phyloP scores from a whole-genome alignment of 2,888 invertebrate species.

The Pheosia gnoma region DNA sequence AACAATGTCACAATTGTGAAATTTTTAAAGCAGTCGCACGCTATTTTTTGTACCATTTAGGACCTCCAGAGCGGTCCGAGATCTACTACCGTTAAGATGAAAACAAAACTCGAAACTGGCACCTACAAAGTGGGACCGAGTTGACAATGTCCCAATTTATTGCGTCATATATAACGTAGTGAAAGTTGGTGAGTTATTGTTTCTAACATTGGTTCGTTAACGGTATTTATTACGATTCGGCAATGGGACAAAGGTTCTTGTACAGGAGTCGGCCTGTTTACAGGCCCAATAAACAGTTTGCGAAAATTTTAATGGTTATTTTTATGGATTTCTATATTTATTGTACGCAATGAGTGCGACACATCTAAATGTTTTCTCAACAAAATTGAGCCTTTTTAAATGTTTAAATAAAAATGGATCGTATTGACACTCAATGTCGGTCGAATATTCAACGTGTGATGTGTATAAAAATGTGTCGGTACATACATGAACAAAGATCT shows the following conservation, averaged over 20 bases:
- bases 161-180: constrained; percentile 78
- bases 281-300: constrained; percentile 66
- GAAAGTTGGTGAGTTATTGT: constrained; percentile 74
- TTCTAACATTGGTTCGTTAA: constrained; percentile 59
- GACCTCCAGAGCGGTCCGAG: constrained; percentile 63
- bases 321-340: constrained; percentile 46
- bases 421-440: too few relatives aligned
- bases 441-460: too few relatives aligned
- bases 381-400: not conserved
- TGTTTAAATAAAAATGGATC: not conserved
- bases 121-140: constrained; percentile 52
- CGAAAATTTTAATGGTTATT: constrained; percentile 60
- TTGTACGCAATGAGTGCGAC: constrained; percentile 29
- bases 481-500: too few relatives aligned
- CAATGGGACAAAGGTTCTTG: constrained; percentile 57
- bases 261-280: constrained; percentile 69
- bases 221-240: constrained; percentile 68
- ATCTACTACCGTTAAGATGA: constrained; percentile 75
- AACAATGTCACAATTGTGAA: constrained; percentile 63
- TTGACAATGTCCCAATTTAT: constrained; percentile 70
- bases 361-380: constrained; percentile 21
- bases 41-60: constrained; percentile 61
- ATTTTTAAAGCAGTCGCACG: constrained; percentile 63
- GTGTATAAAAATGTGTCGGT: too few relatives aligned
- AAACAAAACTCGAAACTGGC: constrained; percentile 63